Evolutionary conservation across 2,888 invertebrate species (phyloP), one percentile per base, ranked within the genome.

Genomic region (Mythimna albipuncta): DNA sequence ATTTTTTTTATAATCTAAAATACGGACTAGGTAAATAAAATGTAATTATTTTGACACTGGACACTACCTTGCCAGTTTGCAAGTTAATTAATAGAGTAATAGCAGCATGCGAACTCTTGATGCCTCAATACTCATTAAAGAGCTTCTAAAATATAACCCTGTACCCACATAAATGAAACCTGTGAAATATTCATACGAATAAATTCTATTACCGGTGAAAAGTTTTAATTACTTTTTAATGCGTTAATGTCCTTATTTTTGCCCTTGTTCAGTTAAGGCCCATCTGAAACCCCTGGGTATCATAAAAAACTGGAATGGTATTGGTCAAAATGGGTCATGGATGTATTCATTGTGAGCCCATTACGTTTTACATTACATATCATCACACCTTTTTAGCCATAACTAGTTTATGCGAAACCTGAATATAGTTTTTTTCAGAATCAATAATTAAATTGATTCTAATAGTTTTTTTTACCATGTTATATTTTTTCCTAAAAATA

Each of bases 181-280:
- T 21, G 26, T 65, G 6, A 26, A 26, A 26, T 26, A 26, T 26
- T 26, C 26, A 26, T 26, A 26, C 26, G 26, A 26, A 26, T 26
- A 26, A 1, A 26, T 26, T 26, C 26, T 38, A 47, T 0, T 38
- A 19, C 55, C 19, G 6, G 13, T 26, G 2, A 54, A 72, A 79
- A 62, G 50, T 79, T 76, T 38, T 38, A 50, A 77, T 80, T 64
- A 61, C 59, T 67, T 61, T 66, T 55, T 57, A 65, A 72, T 47
- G 63, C 19, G 50, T 50, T 74, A 38, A 61, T 68, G 50, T 68
- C 3, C 63, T 59, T 38, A 59, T 74, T 64, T 59, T 13, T 26
- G 47, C 11, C n/a, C 21, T 41, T 57, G 35, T 76, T 38, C 32
- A 41, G 64, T 38, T 65, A 72, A 52, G 13, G 26, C 50, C 2